Base-by-base conservation (phyloP, 2,888 invertebrate species). In the Adelognathus sp. region DNA sequence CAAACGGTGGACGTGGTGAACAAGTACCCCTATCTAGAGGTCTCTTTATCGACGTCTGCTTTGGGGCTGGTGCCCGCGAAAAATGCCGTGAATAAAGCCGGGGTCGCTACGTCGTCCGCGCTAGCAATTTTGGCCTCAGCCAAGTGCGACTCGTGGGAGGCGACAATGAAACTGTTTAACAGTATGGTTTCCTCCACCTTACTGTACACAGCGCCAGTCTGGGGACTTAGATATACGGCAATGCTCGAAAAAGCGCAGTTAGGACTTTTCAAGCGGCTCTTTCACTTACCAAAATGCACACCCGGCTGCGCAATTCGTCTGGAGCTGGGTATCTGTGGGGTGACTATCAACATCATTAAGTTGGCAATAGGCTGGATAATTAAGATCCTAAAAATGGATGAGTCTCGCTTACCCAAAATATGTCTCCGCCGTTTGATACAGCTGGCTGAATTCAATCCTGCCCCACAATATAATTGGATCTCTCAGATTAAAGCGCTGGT, bases 331-430 rank as follows among this genome's bases (percentile, higher is more conserved):
- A 31, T 52, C 21, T 41, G 21, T 33, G n/a, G 54, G 1, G 16
- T 67, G 6, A 52, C 36, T 9, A 27, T 36, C 18, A 39, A 18
- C 7, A 3, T 67, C 14, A 27, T 21, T 5, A 54, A 36, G 27
- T n/a, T 54, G n/a, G 18, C 50, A 27, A 18, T 54, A 24, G 50
- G 54, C 4, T 66, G 66, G 66, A 52, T 66, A 44, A 5, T 66
- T 7, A 52, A 52, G n/a, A 3, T 66, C 2, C 33, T 66, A 46
- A 66, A 29, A 16, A 66, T 66, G 66, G 46, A 52, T n/a, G 66
- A 66, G 9, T 52, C 66, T 16, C 14, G 52, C 21, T 7, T 66
- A 7, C 66, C 66, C 11, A 66, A 33, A 46, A 31, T 66, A 14
- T 66, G 52, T 33, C 27, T 66, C 14, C 33, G 50, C 1, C 27